Conservation (phyloP, 2,113 vertebrate species). For the Larimichthys polyactis region DNA sequence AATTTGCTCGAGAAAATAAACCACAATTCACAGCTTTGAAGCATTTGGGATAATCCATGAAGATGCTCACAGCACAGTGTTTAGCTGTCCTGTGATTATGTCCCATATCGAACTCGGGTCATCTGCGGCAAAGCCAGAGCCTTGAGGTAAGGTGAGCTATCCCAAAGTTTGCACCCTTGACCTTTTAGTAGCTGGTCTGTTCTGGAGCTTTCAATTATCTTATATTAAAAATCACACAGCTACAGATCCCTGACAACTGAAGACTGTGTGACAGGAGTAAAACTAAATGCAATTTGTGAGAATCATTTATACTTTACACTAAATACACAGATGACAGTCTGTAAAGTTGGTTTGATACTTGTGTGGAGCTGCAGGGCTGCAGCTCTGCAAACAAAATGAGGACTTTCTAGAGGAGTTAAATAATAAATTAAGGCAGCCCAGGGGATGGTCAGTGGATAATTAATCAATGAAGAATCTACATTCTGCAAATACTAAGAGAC, state of each 20-base stretch:
- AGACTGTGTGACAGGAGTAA: neutral
- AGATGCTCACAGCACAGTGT: neutral
- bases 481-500: neutral
- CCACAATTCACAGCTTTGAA: neutral
- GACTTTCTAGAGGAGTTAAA: neutral
- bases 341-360: neutral
- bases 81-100: too few relatives aligned
- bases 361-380: neutral
- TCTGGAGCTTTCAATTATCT: neutral
- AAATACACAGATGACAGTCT: neutral
- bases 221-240: neutral
- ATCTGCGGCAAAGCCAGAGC: too few relatives aligned
- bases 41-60: neutral
- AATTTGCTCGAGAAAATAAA: neutral
- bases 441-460: neutral
- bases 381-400: neutral
- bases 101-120: too few relatives aligned
- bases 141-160: too few relatives aligned
- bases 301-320: neutral
- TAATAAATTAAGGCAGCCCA: neutral
- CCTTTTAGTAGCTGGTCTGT: neutral
- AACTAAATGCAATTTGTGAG: neutral
- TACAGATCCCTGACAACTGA: neutral
- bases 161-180: too few relatives aligned
- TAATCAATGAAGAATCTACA: neutral